Evolutionary conservation across 2,797 vertebrate genomes (phyloP).

Genomic region (Discoglossus pictus): DNA sequence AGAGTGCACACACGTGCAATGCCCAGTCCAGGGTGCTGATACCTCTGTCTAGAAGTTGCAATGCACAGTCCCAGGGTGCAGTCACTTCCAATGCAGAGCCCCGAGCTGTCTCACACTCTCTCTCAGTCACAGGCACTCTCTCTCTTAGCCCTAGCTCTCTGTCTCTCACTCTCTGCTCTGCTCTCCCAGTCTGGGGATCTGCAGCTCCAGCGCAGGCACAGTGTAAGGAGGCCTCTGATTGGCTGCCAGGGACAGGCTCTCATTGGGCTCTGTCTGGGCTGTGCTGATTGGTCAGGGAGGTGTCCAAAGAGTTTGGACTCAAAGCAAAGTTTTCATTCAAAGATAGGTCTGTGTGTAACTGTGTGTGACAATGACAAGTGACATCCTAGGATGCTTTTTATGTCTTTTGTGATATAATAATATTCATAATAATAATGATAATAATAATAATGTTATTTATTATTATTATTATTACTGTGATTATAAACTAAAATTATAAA

Average conservation of each 20-base stretch:
- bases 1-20: no score
- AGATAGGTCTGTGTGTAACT: no score
- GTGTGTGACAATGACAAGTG: no score
- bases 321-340: no score
- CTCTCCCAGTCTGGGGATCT: not conserved
- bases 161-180: slow-evolving; percentile 5
- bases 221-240: slow-evolving; percentile 5
- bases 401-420: no score
- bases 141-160: not conserved
- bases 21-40: no score
- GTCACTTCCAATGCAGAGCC: not conserved
- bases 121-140: not conserved
- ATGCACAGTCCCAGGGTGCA: not conserved
- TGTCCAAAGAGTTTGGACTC: not conserved
- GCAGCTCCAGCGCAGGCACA: not conserved
- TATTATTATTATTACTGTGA: no score
- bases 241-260: not conserved
- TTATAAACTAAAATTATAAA: no score
- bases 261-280: slow-evolving; percentile 11
- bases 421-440: no score
- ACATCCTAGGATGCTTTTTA: no score
- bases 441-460: no score
- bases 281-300: slow-evolving; percentile 3
- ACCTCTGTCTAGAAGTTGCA: no score
- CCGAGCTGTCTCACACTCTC: not conserved